Base-by-base conservation (phyloP, 1,140 invertebrate species). In the Rhyzopertha dominica region DNA sequence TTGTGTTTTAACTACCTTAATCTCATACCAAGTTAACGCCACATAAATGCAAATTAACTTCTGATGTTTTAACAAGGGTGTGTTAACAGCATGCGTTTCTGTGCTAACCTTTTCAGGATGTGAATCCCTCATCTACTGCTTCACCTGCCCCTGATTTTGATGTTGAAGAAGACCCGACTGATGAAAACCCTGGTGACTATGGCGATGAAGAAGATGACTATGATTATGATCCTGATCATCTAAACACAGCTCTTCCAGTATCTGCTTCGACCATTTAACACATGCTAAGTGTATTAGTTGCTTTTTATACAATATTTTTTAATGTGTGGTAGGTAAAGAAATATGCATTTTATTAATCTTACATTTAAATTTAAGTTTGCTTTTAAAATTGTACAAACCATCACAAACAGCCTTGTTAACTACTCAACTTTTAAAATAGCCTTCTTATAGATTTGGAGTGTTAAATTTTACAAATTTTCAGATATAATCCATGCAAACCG, bases 211-310 rank as follows among this genome's bases (percentile, higher is more conserved):
- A 73, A 53, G 70, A 74, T 13, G 74, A 76, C 25, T 74, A 75
- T 58, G 73, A 76, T 48, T 74, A 76, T 57, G 76, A 77, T 65
- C 63, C 69, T n/a, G 74, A 76, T 18, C 58, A 62, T 22, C 48
- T 56, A 20, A 67, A 67, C 44, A 56, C 60, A 16, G 65, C 65
- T n/a, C 42, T 66, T 23, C 56, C 19, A 37, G 43, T 62, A 17
- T 61, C 58, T 14, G 56, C 59, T 38, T 61, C 58, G 29, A 53
- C 53, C 26, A 61, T 62, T 55, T 62, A 62, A 62, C 56, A 57
- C n/a, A n/a, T n/a, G n/a, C n/a, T n/a, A n/a, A n/a, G n/a, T n/a
- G 20, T 34, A 20, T n/a, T 35, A n/a, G n/a, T n/a, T n/a, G n/a
- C n/a, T n/a, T n/a, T n/a, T n/a, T n/a, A n/a, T n/a, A n/a, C n/a